Evolutionary conservation across 2,888 invertebrate genomes (phyloP).

Genomic region (Erpobdella octoculata): DNA sequence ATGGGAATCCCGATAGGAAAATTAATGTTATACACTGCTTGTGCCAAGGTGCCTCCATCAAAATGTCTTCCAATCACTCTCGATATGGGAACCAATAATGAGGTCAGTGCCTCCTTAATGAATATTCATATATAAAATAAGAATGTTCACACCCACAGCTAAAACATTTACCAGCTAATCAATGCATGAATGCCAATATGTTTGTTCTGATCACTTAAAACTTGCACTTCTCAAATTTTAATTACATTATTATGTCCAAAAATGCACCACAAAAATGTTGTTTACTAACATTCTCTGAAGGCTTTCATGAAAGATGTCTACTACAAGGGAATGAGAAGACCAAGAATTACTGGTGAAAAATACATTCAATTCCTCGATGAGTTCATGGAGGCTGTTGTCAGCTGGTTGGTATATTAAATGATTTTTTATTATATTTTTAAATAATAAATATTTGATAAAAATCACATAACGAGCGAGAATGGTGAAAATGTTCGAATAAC

Average conservation of each 20-base stretch:
- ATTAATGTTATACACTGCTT: slow-evolving; percentile 86
- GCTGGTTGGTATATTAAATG: slow-evolving; percentile 43
- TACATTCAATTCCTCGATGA: slow-evolving; percentile 93
- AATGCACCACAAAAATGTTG: too few species aligned
- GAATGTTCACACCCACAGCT: too few species aligned
- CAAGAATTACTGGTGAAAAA: slow-evolving; percentile 69
- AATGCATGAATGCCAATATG: too few species aligned
- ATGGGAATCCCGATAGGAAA: slow-evolving; percentile 59
- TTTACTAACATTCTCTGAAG: too few species aligned
- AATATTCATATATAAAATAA: too few species aligned
- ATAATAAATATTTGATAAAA: too few species aligned
- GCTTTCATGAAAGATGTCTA: background rate
- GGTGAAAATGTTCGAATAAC: too few species aligned
- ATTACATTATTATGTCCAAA: too few species aligned
- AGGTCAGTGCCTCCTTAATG: slow-evolving; percentile 55
- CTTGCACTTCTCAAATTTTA: too few species aligned
- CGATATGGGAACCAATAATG: slow-evolving; percentile 86
- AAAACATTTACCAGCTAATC: too few species aligned
- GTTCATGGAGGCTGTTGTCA: slow-evolving; percentile 85
- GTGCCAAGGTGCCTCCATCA: slow-evolving; percentile 89
- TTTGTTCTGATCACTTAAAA: too few species aligned
- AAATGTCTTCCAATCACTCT: slow-evolving; percentile 88
- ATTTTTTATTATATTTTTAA: background rate
- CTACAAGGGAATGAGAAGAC: slow-evolving; percentile 84
- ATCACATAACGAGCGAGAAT: too few species aligned